Evolutionary conservation across 2,113 vertebrate species (phyloP).

Genomic region (Neolamprologus cancellatus): DNA sequence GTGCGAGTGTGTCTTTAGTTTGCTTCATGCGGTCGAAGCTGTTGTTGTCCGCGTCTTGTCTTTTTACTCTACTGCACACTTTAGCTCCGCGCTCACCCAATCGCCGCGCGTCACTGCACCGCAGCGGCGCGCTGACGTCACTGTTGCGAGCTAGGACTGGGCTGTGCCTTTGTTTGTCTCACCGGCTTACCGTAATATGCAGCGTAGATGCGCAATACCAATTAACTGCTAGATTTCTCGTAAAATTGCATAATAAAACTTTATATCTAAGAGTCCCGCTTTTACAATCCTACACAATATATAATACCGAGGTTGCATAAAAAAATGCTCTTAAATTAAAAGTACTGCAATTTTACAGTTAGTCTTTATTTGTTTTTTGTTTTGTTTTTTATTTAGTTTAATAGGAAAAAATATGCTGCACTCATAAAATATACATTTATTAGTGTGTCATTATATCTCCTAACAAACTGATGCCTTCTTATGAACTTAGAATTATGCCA

Average conservation of each 20-base stretch:
- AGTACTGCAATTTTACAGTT: neutral
- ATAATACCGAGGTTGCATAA: neutral
- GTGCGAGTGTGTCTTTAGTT: neutral
- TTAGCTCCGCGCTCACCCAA: conserved; percentile 49
- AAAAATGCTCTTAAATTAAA: neutral
- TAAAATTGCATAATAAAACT: neutral
- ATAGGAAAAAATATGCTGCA: neutral
- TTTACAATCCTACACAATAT: neutral
- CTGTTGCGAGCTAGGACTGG: conserved; percentile 68
- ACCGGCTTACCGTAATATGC: neutral
- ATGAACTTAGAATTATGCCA: neutral
- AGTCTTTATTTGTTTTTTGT: neutral
- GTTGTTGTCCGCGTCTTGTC: conserved; percentile 14
- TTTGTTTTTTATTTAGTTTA: neutral
- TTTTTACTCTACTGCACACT: conserved; percentile 20
- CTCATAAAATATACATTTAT: neutral
- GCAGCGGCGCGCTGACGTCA: conserved; percentile 63
- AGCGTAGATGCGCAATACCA: neutral
- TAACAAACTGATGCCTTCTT: neutral
- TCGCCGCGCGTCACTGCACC: conserved; percentile 19
- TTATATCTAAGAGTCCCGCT: neutral
- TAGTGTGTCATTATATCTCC: neutral
- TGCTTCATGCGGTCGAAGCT: conserved; percentile 5
- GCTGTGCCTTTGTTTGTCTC: conserved; percentile 56
- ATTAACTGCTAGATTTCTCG: neutral